Percentiles rank a stretch among this genome's conserved stretches.
These are phyloP conservation scores for Drosophila littoralis DNA, from an alignment of 1,140 invertebrate species.

Conservation along the genomic window DNA sequence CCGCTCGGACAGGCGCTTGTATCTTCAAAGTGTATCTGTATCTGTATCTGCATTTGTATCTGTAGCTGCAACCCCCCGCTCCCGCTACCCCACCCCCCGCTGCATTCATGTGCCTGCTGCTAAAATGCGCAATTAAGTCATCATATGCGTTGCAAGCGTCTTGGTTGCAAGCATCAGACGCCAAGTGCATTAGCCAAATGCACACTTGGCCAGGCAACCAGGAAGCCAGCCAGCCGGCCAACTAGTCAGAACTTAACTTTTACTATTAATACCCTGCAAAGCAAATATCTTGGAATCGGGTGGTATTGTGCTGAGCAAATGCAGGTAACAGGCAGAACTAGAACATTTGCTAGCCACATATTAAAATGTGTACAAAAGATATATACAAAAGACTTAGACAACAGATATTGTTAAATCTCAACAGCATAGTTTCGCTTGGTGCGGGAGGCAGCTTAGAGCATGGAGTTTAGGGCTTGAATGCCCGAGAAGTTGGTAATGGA, in stretches of 20 bases:
- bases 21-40: conserved; percentile 10
- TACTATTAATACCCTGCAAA: conserved; percentile 9
- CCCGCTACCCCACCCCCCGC: no score
- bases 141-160: conserved; percentile 71
- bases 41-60: conserved; percentile 15
- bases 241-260: conserved; percentile 14
- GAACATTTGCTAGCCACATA: no score
- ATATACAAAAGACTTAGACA: no score
- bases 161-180: conserved; percentile 20
- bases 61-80: background rate
- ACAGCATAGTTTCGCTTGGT: no score
- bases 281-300: no score
- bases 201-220: conserved; percentile 49
- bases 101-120: conserved; percentile 17
- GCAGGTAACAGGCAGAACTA: no score
- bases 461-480: no score
- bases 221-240: conserved; percentile 4
- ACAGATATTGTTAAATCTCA: no score
- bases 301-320: no score
- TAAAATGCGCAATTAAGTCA: conserved; percentile 81
- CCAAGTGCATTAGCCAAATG: conserved; percentile 69
- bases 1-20: background rate
- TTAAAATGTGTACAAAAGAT: no score
- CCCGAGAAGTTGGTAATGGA: no score
- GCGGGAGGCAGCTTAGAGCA: no score